Evolutionary conservation across 2,797 vertebrate species (phyloP).

Genomic region (Neostethus bicornis): DNA sequence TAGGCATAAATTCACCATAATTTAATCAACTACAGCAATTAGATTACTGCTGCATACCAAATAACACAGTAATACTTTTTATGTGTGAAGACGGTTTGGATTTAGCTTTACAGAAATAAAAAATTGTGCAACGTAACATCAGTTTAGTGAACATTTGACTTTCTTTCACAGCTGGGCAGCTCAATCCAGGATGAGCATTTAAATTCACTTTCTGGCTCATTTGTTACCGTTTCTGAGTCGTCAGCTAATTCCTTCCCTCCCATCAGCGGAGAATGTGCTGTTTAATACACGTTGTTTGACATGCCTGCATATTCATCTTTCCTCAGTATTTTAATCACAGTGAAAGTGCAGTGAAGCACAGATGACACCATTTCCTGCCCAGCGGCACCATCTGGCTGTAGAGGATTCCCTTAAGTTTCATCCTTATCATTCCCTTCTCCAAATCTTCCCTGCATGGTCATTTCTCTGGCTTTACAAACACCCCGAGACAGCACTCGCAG

Average conservation of each 20-base stretch:
- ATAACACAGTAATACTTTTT: conserved; percentile 6
- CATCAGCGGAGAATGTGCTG: conserved; percentile 45
- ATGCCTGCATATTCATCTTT: conserved; percentile 46
- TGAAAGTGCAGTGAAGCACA: conserved; percentile 41
- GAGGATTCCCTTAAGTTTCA: conserved; percentile 41
- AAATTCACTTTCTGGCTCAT: conserved; percentile 59
- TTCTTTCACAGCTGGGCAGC: conserved; percentile 35
- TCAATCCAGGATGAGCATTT: conserved; percentile 48
- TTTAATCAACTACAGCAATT: conserved; percentile 30
- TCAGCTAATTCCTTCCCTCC: conserved; percentile 51
- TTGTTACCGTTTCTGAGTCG: conserved; percentile 50
- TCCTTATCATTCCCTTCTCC: conserved; percentile 34
- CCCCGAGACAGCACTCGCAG: conserved; percentile 53
- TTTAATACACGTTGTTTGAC: conserved; percentile 47
- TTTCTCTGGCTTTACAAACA: conserved; percentile 47
- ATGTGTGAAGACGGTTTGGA: no score
- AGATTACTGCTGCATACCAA: conserved; percentile 27
- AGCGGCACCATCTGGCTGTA: conserved; percentile 73
- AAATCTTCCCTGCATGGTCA: conserved; percentile 37
- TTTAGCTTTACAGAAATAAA: conserved; percentile 25
- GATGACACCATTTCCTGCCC: conserved; percentile 60
- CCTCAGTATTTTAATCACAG: conserved; percentile 47
- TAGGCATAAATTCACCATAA: not conserved
- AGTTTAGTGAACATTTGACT: conserved; percentile 20
- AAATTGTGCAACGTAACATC: conserved; percentile 4